phyloP scores from a whole-genome alignment of 2,113 vertebrate species.

The Mormoops blainvillei region DNA sequence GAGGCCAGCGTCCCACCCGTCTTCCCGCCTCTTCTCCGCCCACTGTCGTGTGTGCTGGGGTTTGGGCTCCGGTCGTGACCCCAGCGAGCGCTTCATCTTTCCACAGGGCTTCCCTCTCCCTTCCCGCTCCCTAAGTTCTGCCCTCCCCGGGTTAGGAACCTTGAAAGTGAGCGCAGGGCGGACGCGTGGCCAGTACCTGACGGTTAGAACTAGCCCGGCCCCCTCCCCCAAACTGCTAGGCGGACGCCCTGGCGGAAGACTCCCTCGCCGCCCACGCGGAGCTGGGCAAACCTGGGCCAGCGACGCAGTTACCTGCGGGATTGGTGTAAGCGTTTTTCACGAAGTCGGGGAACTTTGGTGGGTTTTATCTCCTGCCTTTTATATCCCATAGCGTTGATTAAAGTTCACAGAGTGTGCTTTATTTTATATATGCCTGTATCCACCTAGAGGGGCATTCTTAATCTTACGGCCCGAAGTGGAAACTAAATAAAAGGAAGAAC shows the following conservation, averaged over 20 bases:
- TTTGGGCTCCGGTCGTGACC: background rate
- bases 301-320: background rate
- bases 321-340: no score
- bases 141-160: background rate
- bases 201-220: background rate
- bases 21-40: background rate
- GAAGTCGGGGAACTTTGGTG: no score
- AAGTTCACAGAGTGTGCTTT: background rate
- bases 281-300: background rate
- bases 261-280: background rate
- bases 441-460: background rate
- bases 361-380: background rate
- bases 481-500: background rate
- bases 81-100: background rate
- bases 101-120: background rate
- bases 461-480: background rate
- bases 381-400: background rate
- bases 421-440: background rate
- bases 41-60: background rate
- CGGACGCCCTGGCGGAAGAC: background rate
- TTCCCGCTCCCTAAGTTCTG: background rate
- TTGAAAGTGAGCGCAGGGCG: background rate
- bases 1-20: background rate
- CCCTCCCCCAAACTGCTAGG: no score
- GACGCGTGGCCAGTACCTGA: background rate